These are phyloP conservation scores for Euphonia xanthogaster DNA, from an alignment of 2,797 vertebrate species.

Conservation along the genomic window DNA sequence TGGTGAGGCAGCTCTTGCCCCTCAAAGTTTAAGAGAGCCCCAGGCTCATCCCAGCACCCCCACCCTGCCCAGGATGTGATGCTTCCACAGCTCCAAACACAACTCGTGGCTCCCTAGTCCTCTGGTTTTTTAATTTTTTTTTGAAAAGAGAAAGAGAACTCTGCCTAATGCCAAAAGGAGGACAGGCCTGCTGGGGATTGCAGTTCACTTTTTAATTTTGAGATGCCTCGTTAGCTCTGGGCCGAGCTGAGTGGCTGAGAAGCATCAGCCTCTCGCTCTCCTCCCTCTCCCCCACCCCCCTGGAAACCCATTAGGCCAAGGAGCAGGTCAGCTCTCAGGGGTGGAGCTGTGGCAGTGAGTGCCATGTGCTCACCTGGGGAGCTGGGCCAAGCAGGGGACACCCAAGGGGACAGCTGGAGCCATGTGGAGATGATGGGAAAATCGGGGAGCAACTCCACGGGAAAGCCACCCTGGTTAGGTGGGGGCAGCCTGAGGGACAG, in stretches of 20 bases:
- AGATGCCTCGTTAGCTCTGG: constrained; percentile 66
- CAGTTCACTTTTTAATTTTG: constrained; percentile 70
- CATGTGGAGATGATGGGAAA: not conserved
- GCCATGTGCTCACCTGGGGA: not conserved
- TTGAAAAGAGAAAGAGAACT: constrained; percentile 19
- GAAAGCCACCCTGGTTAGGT: not conserved
- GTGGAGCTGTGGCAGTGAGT: not conserved
- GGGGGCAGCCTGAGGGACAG: not conserved
- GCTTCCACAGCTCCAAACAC: not conserved
- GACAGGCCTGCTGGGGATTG: constrained; percentile 69
- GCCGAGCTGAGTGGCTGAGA: constrained; percentile 51
- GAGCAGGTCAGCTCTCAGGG: constrained; percentile 22
- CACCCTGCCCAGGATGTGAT: rapidly evolving
- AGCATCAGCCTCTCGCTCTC: not conserved
- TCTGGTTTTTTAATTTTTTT: not conserved
- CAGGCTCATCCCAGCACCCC: not conserved
- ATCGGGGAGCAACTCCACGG: not conserved
- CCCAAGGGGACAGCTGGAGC: not conserved
- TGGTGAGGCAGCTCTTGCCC: not conserved
- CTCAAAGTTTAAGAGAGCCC: not conserved
- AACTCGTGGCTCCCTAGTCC: not conserved
- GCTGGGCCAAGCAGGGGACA: not conserved
- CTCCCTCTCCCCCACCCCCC: not conserved
- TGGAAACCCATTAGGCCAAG: not conserved
- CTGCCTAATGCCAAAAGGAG: constrained; percentile 66